Conservation (phyloP, 2,113 vertebrate genomes). For the Pangasianodon gigas region DNA sequence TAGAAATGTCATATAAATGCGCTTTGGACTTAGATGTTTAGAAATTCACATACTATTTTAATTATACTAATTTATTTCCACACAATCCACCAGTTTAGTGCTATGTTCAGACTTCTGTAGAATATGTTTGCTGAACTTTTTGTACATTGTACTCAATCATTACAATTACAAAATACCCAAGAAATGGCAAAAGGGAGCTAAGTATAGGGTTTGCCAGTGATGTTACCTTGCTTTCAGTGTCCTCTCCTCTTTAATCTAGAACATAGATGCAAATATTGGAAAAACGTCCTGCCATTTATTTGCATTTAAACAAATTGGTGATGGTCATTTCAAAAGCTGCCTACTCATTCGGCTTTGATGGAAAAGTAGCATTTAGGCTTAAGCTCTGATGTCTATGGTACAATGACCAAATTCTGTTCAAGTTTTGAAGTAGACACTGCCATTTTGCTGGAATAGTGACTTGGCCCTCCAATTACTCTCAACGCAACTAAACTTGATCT, state of each 20-base stretch:
- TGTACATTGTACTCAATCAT: background rate
- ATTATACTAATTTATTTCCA: background rate
- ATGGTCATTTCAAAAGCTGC: conserved; percentile 73
- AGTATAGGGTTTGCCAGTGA: conserved; percentile 13
- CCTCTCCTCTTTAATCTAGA: conserved; percentile 69
- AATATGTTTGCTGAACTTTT: background rate
- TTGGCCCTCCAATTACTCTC: conserved; percentile 14
- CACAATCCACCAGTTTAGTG: background rate
- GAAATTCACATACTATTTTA: background rate
- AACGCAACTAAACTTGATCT: conserved; percentile 4
- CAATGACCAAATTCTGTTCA: conserved; percentile 62
- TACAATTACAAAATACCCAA: background rate
- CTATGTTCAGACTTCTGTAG: background rate
- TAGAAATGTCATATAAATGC: background rate
- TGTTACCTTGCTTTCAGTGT: conserved; percentile 34
- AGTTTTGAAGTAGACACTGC: conserved; percentile 58
- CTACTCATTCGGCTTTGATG: conserved; percentile 60
- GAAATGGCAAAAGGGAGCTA: conserved; percentile 17
- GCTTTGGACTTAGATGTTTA: background rate
- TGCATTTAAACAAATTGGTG: conserved; percentile 81
- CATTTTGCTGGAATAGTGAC: conserved; percentile 57
- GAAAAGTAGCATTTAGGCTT: conserved; percentile 56
- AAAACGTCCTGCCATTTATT: conserved; percentile 77
- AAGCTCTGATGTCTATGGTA: conserved; percentile 53
- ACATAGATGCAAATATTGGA: conserved; percentile 74